Evolutionary conservation across 2,113 vertebrate genomes (phyloP).

Genomic region (Pollimyrus isidori): DNA sequence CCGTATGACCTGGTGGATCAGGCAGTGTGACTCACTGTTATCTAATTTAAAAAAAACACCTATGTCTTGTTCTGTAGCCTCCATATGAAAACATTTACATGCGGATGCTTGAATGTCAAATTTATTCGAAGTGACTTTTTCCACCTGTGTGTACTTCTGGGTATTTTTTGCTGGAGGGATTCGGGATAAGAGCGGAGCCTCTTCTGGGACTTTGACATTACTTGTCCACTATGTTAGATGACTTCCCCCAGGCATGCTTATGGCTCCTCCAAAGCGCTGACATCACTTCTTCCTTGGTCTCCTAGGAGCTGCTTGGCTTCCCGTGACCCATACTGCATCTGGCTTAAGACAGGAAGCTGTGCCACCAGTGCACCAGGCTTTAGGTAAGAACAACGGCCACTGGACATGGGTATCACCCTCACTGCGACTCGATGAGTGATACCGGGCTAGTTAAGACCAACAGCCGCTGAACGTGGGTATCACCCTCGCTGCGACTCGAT

Average conservation of each 20-base stretch:
- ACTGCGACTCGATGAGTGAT: background rate
- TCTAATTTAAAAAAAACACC: background rate
- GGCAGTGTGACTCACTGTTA: background rate
- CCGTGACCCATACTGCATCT: slow-evolving; percentile 66
- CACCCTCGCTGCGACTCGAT: background rate
- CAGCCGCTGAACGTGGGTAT: background rate
- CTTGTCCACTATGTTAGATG: background rate
- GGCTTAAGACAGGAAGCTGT: slow-evolving; percentile 55
- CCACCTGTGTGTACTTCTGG: background rate
- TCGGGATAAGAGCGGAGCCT: background rate
- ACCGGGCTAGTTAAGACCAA: slow-evolving; percentile 45
- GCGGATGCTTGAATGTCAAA: background rate
- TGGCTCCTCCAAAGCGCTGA: background rate
- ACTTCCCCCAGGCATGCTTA: background rate
- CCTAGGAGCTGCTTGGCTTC: slow-evolving; percentile 59
- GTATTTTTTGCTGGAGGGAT: background rate
- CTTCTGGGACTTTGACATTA: background rate
- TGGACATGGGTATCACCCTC: background rate
- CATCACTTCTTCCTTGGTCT: background rate
- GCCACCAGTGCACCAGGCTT: slow-evolving; percentile 39
- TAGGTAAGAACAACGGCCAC: slow-evolving; percentile 42
- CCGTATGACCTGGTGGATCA: background rate
- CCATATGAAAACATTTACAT: background rate
- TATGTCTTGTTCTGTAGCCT: background rate
- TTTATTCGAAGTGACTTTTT: background rate